These are phyloP conservation scores for Stegodyphus dumicola DNA, from an alignment of 1,140 invertebrate species.

Conservation along the genomic window DNA sequence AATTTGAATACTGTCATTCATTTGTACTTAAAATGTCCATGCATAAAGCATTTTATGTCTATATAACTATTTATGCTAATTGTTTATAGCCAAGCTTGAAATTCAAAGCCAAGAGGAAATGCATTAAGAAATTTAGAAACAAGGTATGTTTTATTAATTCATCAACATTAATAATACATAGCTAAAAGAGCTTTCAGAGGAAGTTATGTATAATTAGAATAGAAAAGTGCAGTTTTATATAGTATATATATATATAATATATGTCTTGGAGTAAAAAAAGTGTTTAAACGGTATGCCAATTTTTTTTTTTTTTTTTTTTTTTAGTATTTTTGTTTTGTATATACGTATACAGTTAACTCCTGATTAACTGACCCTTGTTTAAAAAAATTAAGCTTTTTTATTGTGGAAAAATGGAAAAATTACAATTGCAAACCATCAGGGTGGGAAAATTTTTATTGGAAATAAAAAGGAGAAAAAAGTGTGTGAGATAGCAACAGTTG, in stretches of 20 bases:
- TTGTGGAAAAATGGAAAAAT: too few relatives aligned
- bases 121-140: slow-evolving; percentile 31
- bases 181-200: background rate
- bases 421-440: too few relatives aligned
- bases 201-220: background rate
- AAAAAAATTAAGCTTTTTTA: too few relatives aligned
- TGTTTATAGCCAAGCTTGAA: slow-evolving; percentile 54
- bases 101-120: slow-evolving; percentile 56
- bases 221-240: background rate
- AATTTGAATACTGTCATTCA: background rate
- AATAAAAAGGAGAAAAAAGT: too few relatives aligned
- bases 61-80: background rate
- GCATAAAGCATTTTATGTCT: too few relatives aligned
- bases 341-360: too few relatives aligned
- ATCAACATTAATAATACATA: background rate
- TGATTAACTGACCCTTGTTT: too few relatives aligned
- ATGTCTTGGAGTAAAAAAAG: background rate
- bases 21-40: background rate
- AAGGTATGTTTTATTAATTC: slow-evolving; percentile 26
- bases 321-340: too few relatives aligned
- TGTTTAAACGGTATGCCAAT: background rate
- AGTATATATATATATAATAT: too few relatives aligned
- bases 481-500: too few relatives aligned
- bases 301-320: too few relatives aligned
- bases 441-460: too few relatives aligned